Evolutionary conservation across 2,797 vertebrate species (phyloP).

Genomic region (Tokudaia muenninki): DNA sequence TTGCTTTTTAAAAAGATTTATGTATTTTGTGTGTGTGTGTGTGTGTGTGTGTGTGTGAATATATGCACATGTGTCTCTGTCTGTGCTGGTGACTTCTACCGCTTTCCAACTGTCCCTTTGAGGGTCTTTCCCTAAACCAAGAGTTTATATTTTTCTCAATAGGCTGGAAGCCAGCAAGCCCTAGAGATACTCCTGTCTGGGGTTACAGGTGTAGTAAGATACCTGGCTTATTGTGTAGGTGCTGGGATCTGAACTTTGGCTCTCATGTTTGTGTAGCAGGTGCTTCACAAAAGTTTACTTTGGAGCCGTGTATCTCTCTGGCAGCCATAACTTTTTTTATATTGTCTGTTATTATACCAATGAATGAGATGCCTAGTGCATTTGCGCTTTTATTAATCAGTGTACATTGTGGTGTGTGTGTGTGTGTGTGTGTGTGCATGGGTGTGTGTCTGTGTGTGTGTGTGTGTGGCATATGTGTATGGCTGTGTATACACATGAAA

Average conservation of each 20-base stretch:
- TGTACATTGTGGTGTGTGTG: background rate
- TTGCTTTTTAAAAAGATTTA: background rate
- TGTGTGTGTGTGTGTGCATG: background rate
- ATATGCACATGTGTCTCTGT: background rate
- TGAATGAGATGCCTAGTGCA: background rate
- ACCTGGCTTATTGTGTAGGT: background rate
- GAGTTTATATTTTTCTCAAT: background rate
- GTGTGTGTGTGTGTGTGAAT: background rate
- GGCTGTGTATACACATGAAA: background rate
- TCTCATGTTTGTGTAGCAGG: background rate
- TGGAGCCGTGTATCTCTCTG: background rate
- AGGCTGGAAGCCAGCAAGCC: background rate
- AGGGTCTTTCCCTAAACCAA: too few relatives aligned
- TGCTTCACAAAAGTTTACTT: background rate
- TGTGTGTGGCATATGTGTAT: background rate
- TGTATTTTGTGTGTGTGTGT: background rate
- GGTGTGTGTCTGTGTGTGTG: background rate
- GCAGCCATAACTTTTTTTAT: conserved; percentile 44
- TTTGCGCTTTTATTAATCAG: conserved; percentile 10
- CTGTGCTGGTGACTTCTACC: background rate
- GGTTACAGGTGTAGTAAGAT: background rate
- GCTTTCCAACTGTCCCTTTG: background rate
- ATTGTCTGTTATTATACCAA: background rate
- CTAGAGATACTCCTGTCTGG: background rate
- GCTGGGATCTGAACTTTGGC: background rate